Evolutionary conservation across 2,888 invertebrate species (phyloP).

Genomic region (Auanema freiburgensis): DNA sequence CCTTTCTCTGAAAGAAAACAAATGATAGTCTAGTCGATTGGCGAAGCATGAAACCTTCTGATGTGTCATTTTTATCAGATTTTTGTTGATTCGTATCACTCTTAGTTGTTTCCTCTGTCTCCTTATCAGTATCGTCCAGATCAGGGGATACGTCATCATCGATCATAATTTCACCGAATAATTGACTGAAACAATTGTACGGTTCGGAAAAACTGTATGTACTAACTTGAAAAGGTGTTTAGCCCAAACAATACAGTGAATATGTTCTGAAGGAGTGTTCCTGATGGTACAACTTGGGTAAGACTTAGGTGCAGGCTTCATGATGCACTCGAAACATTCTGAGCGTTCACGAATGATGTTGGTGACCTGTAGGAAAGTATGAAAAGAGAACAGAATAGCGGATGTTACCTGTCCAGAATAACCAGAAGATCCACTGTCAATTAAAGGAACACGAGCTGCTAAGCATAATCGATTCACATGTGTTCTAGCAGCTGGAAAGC

Average conservation of each 20-base stretch:
- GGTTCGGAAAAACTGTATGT: too few relatives aligned
- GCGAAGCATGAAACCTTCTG: background rate
- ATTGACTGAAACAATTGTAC: slow-evolving; percentile 78
- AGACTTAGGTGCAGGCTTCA: slow-evolving; percentile 77
- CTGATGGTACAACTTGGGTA: slow-evolving; percentile 98
- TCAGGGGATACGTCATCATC: slow-evolving; percentile 98
- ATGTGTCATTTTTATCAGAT: slow-evolving; percentile 7
- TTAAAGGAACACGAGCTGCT: slow-evolving; percentile 86
- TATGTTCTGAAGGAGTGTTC: slow-evolving; percentile 97
- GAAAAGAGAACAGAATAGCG: background rate
- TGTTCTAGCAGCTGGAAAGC: slow-evolving; percentile 78
- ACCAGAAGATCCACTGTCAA: slow-evolving; percentile 96
- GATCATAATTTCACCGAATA: slow-evolving; percentile 94
- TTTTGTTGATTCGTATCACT: slow-evolving; percentile 5
- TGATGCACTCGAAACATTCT: slow-evolving; percentile 95
- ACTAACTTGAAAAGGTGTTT: slow-evolving; percentile 94
- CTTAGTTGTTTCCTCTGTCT: background rate
- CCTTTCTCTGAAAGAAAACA: slow-evolving; percentile 5
- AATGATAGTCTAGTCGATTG: background rate
- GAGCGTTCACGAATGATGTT: slow-evolving; percentile 76
- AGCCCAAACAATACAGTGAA: slow-evolving; percentile 99
- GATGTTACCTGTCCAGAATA: slow-evolving; percentile 81
- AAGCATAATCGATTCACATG: slow-evolving; percentile 99
- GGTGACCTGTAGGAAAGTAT: slow-evolving; percentile 27
- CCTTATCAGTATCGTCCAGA: slow-evolving; percentile 77